Base-by-base conservation (phyloP, 2,113 vertebrate species). In the Stictonetta naevosa region DNA sequence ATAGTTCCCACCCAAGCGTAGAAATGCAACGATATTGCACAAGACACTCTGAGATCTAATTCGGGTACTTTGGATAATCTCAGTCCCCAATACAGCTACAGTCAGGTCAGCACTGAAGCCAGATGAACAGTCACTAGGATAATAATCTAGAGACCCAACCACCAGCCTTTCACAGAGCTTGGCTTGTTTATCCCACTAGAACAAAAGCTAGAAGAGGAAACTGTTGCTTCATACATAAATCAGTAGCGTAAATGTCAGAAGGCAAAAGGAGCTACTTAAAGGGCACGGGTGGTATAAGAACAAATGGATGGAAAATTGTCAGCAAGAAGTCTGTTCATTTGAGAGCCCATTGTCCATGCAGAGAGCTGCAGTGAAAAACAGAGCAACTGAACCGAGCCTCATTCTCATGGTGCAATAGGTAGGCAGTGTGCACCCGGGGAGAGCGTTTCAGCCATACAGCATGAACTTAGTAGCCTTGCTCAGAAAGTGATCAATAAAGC, bases 1-100 rank as follows among this genome's bases (percentile, higher is more conserved):
- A 0, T 6, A 17, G 2, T 20, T 46, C 28, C 22, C 21, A 11
- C 17, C 6, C 18, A 7, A 11, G 10, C 0, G 5, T 10, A 26
- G 50, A 33, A 91, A 52, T 1, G 4, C 8, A 3, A 11, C 15
- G 53, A 3, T 2, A 22, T 28, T 23, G n/a, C 36, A 7, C 53
- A 58, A 13, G 2, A 8, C 8, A 31, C 38, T 26, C 18, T 21
- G 29, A 22, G 29, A 4, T 17, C 17, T 3, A 5, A 13, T 28
- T 21, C 25, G 29, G 71, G 2, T 9, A 13, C 13, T 33, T 5
- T 2, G 25, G 13, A 22, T n/a, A 25, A 0, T 44, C 36, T 8
- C 2, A 8, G 5, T 33, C 11, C 7, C 13, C 15, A 10, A 8
- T 4, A 33, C 33, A 33, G 11, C 56, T 58, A 20, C 18, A 29